Evolutionary conservation across 1,140 invertebrate species (phyloP), one percentile per base, ranked within the genome.

Genomic region (Phortica variegata): DNA sequence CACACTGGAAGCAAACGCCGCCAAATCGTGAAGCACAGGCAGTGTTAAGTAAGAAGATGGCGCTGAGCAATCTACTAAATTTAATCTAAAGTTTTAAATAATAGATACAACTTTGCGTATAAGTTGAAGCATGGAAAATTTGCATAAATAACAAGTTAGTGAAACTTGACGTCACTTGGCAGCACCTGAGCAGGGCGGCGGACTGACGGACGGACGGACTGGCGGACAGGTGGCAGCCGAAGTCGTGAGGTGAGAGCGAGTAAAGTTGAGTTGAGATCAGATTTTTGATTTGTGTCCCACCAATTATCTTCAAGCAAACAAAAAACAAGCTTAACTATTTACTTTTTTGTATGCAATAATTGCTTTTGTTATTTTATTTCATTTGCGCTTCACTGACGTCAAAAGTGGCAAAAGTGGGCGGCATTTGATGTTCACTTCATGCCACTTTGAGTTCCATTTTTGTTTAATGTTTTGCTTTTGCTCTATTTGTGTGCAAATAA

Each of bases 131-230:
- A 71, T 71, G 68, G 53, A 43, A 61, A 71, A 71, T 71, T 71
- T 71, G 68, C 66, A 71, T 71, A 71, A 71, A 71, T 71, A 68
- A 58, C 51, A 71, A 55, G 54, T 71, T 63, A 71, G 71, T 71
- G 62, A 62, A 71, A 71, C 57, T 71, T 71, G 66, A 52, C 57
- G 66, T 60, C 41, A 38, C 44, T 53, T 66, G 63, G 60, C 51
- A 18, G 10, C 60, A 63, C 53, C 52, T 66, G 63, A 66, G 60
- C 50, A 66, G 68, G 62, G 56, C 47, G 48, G 41, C 6, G 26
- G 6, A 12, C 6, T 29, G 26, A 29, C 6, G 26, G 6, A 29
- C 12, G 17, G 36, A 40, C 41, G 33, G 42, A 15, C 34, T 32
- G 20, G 13, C 43, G 21, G 7, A 15, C n/a, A 31, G 33, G n/a